A percentile compares a stretch with the other conserved stretches of the same genome.
Evolutionary conservation across 2,113 vertebrate species (phyloP).

Genomic region (Scytalopus superciliaris): DNA sequence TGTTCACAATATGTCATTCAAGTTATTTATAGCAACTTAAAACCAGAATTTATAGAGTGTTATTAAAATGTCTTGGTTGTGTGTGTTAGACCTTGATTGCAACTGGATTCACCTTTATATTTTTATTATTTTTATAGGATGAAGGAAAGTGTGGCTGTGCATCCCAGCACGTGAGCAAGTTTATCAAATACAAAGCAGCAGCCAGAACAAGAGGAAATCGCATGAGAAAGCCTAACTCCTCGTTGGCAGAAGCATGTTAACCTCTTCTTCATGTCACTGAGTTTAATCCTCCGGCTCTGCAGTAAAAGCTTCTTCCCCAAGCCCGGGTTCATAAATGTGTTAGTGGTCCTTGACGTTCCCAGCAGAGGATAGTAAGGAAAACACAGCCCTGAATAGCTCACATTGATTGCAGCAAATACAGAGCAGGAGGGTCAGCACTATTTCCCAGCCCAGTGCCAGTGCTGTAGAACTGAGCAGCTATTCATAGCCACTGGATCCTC

Average conservation of each 20-base stretch:
- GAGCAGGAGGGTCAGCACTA: slow-evolving; percentile 78
- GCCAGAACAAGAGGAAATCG: slow-evolving; percentile 22
- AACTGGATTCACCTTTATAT: not conserved
- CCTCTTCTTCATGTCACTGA: slow-evolving; percentile 66
- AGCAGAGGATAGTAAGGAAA: slow-evolving; percentile 80
- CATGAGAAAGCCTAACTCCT: not conserved
- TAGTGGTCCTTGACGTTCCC: slow-evolving; percentile 77
- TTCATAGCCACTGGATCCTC: slow-evolving; percentile 74
- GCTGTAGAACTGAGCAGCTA: slow-evolving; percentile 82
- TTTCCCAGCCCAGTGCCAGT: slow-evolving; percentile 68
- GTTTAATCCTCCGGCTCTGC: slow-evolving; percentile 55
- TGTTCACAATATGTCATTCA: not conserved
- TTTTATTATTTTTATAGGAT: not conserved
- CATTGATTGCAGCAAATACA: slow-evolving; percentile 78
- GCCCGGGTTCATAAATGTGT: slow-evolving; percentile 77
- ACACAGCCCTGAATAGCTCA: slow-evolving; percentile 81
- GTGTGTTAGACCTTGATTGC: not conserved
- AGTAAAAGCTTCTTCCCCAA: slow-evolving; percentile 56
- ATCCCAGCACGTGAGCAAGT: not conserved
- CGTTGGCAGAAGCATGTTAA: slow-evolving; percentile 56
- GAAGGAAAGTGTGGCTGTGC: not conserved
- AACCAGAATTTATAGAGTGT: not conserved
- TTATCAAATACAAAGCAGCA: not conserved
- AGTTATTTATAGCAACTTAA: not conserved
- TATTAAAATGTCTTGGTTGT: slow-evolving; percentile 2